Evolutionary conservation across 2,888 invertebrate species (phyloP).

Genomic region (Allolobophora icterica): DNA sequence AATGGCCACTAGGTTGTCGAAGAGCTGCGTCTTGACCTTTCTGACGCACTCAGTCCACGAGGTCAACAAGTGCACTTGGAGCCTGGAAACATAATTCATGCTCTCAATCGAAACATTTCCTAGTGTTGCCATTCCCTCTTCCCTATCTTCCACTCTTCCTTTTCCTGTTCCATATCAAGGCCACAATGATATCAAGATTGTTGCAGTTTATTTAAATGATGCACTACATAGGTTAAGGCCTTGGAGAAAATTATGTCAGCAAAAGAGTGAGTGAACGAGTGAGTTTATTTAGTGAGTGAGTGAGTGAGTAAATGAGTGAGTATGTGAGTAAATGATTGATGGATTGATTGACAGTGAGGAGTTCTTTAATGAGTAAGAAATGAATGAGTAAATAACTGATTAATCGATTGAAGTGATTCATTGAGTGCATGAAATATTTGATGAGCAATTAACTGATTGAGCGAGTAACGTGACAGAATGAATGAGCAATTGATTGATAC

Average conservation of each 20-base stretch:
- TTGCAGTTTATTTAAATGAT: not conserved
- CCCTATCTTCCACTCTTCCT: not conserved
- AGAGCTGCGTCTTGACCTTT: constrained; percentile 39
- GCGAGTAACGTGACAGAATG: not conserved
- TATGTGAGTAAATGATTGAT: too few species aligned
- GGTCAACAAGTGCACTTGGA: constrained; percentile 47
- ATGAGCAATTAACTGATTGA: not conserved
- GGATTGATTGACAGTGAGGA: too few species aligned
- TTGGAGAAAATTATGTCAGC: not conserved
- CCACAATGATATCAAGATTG: not conserved
- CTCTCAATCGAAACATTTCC: too few species aligned
- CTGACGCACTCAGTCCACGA: constrained; percentile 48
- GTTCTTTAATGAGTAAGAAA: too few species aligned
- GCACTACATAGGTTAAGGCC: too few species aligned
- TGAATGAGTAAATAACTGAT: not conserved
- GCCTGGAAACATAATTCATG: constrained; percentile 27
- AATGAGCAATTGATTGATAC: not conserved
- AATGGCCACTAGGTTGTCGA: constrained; percentile 40
- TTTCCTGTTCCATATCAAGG: not conserved
- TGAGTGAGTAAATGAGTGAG: too few species aligned
- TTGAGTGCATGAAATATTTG: not conserved
- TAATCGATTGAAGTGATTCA: not conserved
- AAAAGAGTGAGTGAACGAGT: not conserved
- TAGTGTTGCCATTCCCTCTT: not conserved
- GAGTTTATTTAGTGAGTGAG: too few species aligned